Base-by-base conservation (phyloP, 2,797 vertebrate species). In the Mallotus villosus region DNA sequence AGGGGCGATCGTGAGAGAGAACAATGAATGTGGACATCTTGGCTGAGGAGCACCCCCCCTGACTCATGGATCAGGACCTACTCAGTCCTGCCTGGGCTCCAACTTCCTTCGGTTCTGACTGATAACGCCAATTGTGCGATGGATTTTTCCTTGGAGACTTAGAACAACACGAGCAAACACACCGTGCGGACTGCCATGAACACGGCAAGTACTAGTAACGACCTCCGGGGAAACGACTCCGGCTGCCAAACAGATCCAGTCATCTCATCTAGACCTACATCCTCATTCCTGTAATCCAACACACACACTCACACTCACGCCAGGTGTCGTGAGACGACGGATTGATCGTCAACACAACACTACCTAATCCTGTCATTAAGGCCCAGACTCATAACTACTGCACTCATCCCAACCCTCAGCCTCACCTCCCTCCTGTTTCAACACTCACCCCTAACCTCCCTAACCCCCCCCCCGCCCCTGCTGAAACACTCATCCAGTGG, bases 191-290 rank as follows among this genome's bases (percentile, higher is more conserved):
- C 51, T 17, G 19, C 16, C 17, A 6, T 3, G 58, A 74, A 74
- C 57, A 69, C 77, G 84, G 84, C 81, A 82, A 74, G 75, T 84
- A 63, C 81, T 81, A 74, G 75, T 84, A 63, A 73, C 81, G 75
- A 78, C 84, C 81, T 71, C 58, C 0, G 2, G 72, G 79, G 72
- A 80, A 80, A 77, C 67, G 19, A 4, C 70, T 68, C 84, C 73
- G 82, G 82, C 87, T 87, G 88, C 85, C 87, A 89, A 74, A 81
- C 63, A 61, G 67, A 87, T 85, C 62, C 74, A 88, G 82, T 91
- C 86, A 87, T 81, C 82, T 84, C 71, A 46, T 46, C 41, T 46
- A 46, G 12, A 11, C 41, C 41, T 46, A 46, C 55, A 32, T 71
- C 66, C 65, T 72, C 71, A 60, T 60, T 68, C 70, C 32, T 71